Evolutionary conservation across 2,797 vertebrate species (phyloP), one percentile per base, ranked within the genome.

Genomic region (Avahi laniger): DNA sequence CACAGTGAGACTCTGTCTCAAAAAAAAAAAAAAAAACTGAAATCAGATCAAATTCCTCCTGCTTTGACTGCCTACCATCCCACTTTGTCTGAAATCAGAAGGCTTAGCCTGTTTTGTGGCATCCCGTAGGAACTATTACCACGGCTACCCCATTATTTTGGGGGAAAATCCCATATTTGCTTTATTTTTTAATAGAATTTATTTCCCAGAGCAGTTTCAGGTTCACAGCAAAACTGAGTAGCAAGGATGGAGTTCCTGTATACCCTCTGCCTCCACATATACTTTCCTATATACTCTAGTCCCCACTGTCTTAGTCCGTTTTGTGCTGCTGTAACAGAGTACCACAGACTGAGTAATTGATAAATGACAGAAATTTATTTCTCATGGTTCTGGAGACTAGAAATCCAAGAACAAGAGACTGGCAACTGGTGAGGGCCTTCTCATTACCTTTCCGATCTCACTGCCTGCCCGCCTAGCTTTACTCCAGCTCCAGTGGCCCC

Each of bases 81-180:
- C 9, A 6, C 41, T 15, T 59, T 3, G 35, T 54, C 82, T 50
- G 57, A 48, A 91, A 33, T 57, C 54, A 50, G 35, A 93, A 70
- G 10, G 4, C 28, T 85, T 13, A 18, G 26, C 2, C 4, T 0
- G 18, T 24, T 33, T 12, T 30, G 1, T 7, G 22, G 61, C 2
- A 10, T 20, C 73, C 57, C 54, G 8, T 30, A 26, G 59, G 61
- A 26, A 5, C n/a, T 57, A 24, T 50, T 8, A 38, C 24, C 2
- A 46, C 18, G 7, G 24, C 22, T 10, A 1, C 2, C n/a, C 65
- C 65, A 38, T 11, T 20, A 35, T n/a, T 35, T 63, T 57, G 17
- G 14, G 30, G 5, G 33, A 65, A n/a, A 69, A 69, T 2, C 65
- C 18, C 65, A 1, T 22, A 22, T 38, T 22, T 69, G n/a, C n/a